Evolutionary conservation across 1,140 invertebrate species (phyloP).

Genomic region (Triops longicaudatus): DNA sequence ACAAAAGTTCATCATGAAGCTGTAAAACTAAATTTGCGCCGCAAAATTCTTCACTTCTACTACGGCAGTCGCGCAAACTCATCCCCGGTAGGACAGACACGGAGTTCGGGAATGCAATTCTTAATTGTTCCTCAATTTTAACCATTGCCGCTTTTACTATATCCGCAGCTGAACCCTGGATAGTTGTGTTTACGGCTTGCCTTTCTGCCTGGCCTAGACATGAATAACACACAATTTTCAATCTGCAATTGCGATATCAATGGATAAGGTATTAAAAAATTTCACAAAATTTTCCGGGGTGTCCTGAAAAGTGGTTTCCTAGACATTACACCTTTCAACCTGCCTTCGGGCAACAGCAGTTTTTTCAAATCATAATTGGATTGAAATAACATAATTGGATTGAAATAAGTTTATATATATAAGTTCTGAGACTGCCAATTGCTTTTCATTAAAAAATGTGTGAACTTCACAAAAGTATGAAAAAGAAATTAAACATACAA

Average conservation of each 20-base stretch:
- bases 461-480: too few species aligned
- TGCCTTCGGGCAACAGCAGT: too few species aligned
- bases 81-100: constrained; percentile 21
- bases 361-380: background rate
- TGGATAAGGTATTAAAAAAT: constrained; percentile 12
- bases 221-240: constrained; percentile 22
- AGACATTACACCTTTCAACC: too few species aligned
- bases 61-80: constrained; percentile 23
- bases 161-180: constrained; percentile 94
- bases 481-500: too few species aligned
- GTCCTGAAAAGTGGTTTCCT: background rate
- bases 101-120: constrained; percentile 32
- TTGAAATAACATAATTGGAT: background rate
- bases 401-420: background rate
- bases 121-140: constrained; percentile 54
- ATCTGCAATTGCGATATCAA: too few species aligned
- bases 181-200: constrained; percentile 87
- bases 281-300: background rate
- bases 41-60: constrained; percentile 36
- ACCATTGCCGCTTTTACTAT: constrained; percentile 86
- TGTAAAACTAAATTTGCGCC: constrained; percentile 68
- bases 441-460: constrained; percentile 16
- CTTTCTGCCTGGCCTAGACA: constrained; percentile 73
- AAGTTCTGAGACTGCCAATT: background rate
- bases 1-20: constrained; percentile 93